Evolutionary conservation across 2,113 vertebrate genomes (phyloP).

Genomic region (Corythornis vintsioides): DNA sequence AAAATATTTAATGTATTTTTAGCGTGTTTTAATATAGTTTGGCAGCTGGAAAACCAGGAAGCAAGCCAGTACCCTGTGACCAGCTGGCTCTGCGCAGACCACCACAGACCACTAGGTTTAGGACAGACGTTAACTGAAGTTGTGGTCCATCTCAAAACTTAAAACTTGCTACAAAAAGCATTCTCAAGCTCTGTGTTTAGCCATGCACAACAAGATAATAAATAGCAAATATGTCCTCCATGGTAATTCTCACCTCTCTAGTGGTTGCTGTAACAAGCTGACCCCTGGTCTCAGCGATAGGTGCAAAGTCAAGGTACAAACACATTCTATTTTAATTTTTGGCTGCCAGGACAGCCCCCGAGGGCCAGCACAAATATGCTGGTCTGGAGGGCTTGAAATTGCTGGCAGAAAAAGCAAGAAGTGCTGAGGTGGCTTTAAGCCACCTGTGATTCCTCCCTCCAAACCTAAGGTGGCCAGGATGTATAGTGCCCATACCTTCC

Average conservation of each 20-base stretch:
- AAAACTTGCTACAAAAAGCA: neutral
- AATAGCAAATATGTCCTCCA: neutral
- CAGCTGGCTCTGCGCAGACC: neutral
- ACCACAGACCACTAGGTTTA: neutral
- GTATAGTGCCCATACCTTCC: neutral
- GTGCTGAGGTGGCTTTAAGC: neutral
- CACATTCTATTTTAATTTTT: neutral
- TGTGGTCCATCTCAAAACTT: neutral
- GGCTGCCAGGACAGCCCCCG: neutral
- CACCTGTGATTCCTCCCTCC: neutral
- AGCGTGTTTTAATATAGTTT: slow-evolving; percentile 70
- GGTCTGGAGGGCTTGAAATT: neutral
- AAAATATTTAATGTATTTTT: slow-evolving; percentile 75
- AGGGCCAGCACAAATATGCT: neutral
- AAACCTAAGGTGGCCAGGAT: neutral
- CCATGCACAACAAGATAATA: neutral
- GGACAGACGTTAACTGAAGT: neutral
- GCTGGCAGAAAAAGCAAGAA: neutral
- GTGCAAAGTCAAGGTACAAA: slow-evolving; percentile 1
- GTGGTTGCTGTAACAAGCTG: neutral
- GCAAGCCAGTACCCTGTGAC: slow-evolving; percentile 44
- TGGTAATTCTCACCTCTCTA: neutral
- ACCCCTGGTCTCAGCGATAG: neutral
- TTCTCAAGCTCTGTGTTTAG: neutral
- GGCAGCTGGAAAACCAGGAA: slow-evolving; percentile 67